A percentile compares a stretch with the other conserved stretches of the same genome.
Conservation (phyloP, 2,888 invertebrate genomes). For the Nomada ferruginata region DNA sequence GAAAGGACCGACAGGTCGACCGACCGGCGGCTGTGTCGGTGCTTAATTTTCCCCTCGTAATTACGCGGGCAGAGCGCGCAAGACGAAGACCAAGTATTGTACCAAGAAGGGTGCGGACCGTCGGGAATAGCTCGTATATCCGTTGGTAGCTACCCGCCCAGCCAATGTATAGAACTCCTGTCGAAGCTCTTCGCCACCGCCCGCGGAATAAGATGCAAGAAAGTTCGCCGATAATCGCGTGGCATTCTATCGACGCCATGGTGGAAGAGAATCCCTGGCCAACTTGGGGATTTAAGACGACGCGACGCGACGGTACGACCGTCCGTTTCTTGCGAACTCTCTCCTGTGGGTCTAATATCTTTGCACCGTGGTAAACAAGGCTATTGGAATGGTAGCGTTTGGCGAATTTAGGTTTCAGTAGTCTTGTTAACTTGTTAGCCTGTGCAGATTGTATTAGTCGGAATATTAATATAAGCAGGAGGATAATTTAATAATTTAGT, state of each 20-base stretch:
- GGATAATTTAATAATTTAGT: too few species aligned
- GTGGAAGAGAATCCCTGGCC: conserved; percentile 1
- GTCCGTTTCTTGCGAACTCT: not conserved
- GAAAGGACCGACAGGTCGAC: conserved; percentile 77
- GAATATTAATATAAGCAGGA: not conserved
- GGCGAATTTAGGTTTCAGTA: not conserved
- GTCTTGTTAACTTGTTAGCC: not conserved
- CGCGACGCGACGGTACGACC: too few species aligned
- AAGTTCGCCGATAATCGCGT: conserved; percentile 60
- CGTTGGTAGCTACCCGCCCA: conserved; percentile 62
- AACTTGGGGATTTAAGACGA: conserved; percentile 19
- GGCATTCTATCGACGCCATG: conserved; percentile 29
- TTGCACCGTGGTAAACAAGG: not conserved
- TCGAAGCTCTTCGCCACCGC: conserved; percentile 56
- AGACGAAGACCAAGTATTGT: conserved; percentile 74
- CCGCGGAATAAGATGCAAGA: conserved; percentile 55
- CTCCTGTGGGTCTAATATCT: not conserved
- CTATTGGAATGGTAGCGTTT: not conserved
- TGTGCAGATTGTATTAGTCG: not conserved
- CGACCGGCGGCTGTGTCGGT: conserved; percentile 83
- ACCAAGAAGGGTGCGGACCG: conserved; percentile 72
- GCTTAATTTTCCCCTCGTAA: conserved; percentile 85
- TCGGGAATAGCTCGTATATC: conserved; percentile 72
- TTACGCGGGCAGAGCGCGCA: conserved; percentile 81
- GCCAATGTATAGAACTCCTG: conserved; percentile 63